Percentiles rank a stretch among this genome's conserved stretches.
Evolutionary conservation across 1,140 invertebrate genomes (phyloP).

Genomic region (Drosophila mayri): DNA sequence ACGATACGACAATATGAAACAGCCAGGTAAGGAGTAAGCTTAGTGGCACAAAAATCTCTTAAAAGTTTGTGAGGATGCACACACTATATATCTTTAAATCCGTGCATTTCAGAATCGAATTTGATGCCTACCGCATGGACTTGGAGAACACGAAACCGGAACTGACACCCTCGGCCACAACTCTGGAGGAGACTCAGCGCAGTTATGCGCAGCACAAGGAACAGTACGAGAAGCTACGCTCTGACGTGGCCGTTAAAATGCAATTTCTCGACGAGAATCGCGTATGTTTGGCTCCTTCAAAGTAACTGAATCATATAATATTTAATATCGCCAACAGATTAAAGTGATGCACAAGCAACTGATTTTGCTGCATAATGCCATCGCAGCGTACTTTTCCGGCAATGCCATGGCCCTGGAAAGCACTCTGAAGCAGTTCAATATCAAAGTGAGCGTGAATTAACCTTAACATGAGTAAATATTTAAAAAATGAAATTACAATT

Average conservation of each 20-base stretch:
- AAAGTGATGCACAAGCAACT: constrained; percentile 99
- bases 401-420: constrained; percentile 96
- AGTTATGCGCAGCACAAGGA: constrained; percentile 94
- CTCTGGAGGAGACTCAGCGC: constrained; percentile 93
- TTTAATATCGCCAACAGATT: constrained; percentile 89
- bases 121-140: constrained; percentile 98
- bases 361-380: constrained; percentile 97
- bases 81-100: not conserved
- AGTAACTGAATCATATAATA: not conserved
- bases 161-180: constrained; percentile 87
- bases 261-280: constrained; percentile 98
- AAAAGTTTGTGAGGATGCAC: not conserved
- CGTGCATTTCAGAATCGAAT: constrained; percentile 91
- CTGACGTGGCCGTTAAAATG: constrained; percentile 97
- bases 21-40: constrained; percentile 88
- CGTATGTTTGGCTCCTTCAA: constrained; percentile 86
- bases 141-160: constrained; percentile 90
- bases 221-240: constrained; percentile 95
- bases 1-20: constrained; percentile 97
- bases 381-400: constrained; percentile 98
- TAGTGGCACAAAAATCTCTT: not conserved
- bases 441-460: constrained; percentile 86
- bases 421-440: constrained; percentile 98
- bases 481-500: not conserved
- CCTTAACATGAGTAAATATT: not conserved